Evolutionary conservation across 2,797 vertebrate species (phyloP).

Genomic region (Myotis planiceps): DNA sequence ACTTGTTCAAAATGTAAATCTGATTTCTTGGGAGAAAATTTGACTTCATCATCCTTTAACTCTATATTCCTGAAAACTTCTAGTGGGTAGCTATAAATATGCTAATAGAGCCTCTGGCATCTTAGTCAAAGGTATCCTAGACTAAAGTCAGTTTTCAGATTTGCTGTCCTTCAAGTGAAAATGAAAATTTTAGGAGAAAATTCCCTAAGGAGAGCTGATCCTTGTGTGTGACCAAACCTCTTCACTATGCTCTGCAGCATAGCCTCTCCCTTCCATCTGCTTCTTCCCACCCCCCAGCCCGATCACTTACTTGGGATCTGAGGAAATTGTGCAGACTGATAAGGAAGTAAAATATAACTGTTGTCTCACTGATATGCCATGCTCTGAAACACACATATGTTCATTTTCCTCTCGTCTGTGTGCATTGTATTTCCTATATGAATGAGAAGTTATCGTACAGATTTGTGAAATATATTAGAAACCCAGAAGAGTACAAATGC

Average conservation of each 20-base stretch:
- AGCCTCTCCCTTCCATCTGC: slow-evolving; percentile 72
- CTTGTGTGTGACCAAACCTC: slow-evolving; percentile 36
- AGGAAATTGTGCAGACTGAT: slow-evolving; percentile 72
- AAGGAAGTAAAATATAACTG: slow-evolving; percentile 59
- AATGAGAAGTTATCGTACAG: background rate
- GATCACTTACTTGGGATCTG: slow-evolving; percentile 68
- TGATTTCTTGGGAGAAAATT: slow-evolving; percentile 41
- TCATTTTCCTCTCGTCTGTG: background rate
- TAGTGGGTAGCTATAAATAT: slow-evolving; percentile 48
- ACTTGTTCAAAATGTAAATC: background rate
- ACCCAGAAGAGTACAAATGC: rapidly evolving
- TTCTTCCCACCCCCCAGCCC: slow-evolving; percentile 14
- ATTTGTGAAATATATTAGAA: background rate
- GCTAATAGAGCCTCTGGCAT: background rate
- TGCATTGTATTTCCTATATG: slow-evolving; percentile 50
- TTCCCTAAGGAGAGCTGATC: background rate
- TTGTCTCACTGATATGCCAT: background rate
- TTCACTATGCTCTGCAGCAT: slow-evolving; percentile 27
- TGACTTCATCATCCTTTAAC: background rate
- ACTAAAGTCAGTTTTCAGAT: slow-evolving; percentile 52
- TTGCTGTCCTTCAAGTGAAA: slow-evolving; percentile 58
- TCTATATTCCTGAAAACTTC: slow-evolving; percentile 31
- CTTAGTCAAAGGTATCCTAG: background rate
- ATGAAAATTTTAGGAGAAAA: slow-evolving; percentile 38
- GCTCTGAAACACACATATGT: slow-evolving; percentile 23